Evolutionary conservation across 2,888 invertebrate genomes (phyloP), one percentile per base, ranked within the genome.

Genomic region (Aphodius sticticus): DNA sequence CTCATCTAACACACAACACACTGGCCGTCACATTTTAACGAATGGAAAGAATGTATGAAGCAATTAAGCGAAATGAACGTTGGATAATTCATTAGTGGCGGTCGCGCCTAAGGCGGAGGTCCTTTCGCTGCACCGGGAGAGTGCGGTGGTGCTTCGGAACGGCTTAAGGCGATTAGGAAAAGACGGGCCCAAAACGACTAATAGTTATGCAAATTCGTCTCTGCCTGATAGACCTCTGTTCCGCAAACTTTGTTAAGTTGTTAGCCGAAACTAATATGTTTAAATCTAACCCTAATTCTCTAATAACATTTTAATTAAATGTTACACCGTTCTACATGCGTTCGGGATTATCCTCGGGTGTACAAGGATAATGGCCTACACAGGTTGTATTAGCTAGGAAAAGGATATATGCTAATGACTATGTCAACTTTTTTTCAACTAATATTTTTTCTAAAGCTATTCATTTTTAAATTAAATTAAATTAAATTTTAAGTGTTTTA

Each of bases 61-160:
- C 74, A 74, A 74, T 74, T 74, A 74, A 37, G n/a, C 74, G 36
- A 36, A 74, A 74, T 74, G 74, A 74, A 74, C 74, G 36, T n/a
- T 35, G 74, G 16, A 74, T 74, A 74, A 74, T 74, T 74, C 74
- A 74, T 74, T 74, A 74, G 74, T 12, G 74, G 1, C 53, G 53
- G 53, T 5, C 53, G 53, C 53, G 26, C 53, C 53, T 53, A 2
- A 5, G 53, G 53, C 53, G 53, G 53, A 53, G 53, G 53, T 53
- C 53, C 53, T 26, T 26, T 53, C 9, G 12, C 53, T 53, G 7
- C 53, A 53, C 53, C 53, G 4, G 53, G 53, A 12, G 53, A 53
- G 9, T 5, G 53, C 9, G 12, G 53, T 53, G 12, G 74, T 37
- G 74, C 35, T 26, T 36, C n/a, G 35, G 37, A 74, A 74, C 74